Base-by-base conservation (phyloP, 2,888 invertebrate genomes). In the Anoplius nigerrimus region DNA sequence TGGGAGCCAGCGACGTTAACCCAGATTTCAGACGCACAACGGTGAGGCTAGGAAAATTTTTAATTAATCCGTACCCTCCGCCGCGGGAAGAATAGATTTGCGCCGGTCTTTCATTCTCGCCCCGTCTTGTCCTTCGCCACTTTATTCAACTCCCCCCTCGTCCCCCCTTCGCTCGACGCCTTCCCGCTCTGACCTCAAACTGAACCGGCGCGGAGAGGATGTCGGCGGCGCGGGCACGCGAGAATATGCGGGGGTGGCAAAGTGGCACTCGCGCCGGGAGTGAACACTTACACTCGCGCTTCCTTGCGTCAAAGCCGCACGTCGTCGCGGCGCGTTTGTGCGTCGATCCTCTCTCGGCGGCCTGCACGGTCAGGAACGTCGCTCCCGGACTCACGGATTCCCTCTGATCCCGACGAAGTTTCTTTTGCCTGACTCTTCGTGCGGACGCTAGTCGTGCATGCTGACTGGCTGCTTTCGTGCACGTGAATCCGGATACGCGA, bases 191-290 rank as follows among this genome's bases (percentile, higher is more conserved):
- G 16, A 45, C 16, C 45, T 53, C 52, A 45, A 45, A 45, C 45
- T 16, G 4, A 46, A 16, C 5, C 4, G 15, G 16, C 46, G 3
- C 46, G 46, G 16, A n/a, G n/a, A n/a, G n/a, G 46, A 16, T 15
- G 56, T 2, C 20, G 16, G 46, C 52, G 13, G 15, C 20, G 22
- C 8, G 4, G 15, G 22, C 22, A 53, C 22, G 21, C 21, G 24
- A 53, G 21, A 53, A 53, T 21, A n/a, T 34, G 34, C 34, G 34
- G 52, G 48, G 59, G 56, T 43, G 16, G 53, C 20, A 70, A 72
- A 72, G 70, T 72, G 66, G 70, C 60, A 59, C 65, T 72, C 57
- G 56, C 63, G 61, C 54, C 57, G 60, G 48, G 8, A 16, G n/a
- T n/a, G 59, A 66, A 66, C 34, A 34, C 34, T 34, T 34, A 34